Percentiles rank a stretch among this genome's conserved stretches.
These are phyloP conservation scores for Chelonoidis abingdonii DNA, from an alignment of 2,113 vertebrate species.

Conservation along the genomic window DNA sequence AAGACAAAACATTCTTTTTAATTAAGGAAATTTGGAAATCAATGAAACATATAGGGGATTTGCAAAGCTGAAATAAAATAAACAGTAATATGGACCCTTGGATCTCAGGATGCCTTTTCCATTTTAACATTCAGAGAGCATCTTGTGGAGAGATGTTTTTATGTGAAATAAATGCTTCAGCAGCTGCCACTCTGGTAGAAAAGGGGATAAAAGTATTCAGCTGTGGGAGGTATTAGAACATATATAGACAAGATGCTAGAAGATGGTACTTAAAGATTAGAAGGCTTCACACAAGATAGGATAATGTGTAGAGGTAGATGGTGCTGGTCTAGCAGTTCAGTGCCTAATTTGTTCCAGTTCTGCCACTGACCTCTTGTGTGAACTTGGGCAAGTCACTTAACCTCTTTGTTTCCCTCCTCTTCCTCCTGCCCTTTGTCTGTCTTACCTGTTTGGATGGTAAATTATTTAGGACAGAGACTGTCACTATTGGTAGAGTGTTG, in stretches of 20 bases:
- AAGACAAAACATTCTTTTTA: not conserved
- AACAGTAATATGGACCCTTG: not conserved
- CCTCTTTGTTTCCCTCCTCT: not conserved
- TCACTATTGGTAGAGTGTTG: not conserved
- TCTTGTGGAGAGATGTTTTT: not conserved
- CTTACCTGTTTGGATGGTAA: not conserved
- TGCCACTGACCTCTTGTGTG: not conserved
- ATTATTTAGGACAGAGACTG: not conserved
- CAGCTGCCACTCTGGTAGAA: not conserved
- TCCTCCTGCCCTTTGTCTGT: not conserved
- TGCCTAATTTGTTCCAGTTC: not conserved
- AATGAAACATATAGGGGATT: accelerated
- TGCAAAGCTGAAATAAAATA: not conserved
- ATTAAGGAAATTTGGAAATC: not conserved
- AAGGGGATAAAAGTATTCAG: not conserved
- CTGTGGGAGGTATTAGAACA: not conserved
- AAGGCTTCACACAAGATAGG: not conserved
- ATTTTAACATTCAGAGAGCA: not conserved
- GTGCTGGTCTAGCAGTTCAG: not conserved
- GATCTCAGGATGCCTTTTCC: not conserved
- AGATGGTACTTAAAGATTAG: not conserved
- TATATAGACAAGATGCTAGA: not conserved
- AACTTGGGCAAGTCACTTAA: not conserved
- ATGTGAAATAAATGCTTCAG: not conserved
- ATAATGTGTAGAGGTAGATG: accelerated